Base-by-base conservation (phyloP, 2,888 invertebrate genomes). In the Atrina japonica region DNA sequence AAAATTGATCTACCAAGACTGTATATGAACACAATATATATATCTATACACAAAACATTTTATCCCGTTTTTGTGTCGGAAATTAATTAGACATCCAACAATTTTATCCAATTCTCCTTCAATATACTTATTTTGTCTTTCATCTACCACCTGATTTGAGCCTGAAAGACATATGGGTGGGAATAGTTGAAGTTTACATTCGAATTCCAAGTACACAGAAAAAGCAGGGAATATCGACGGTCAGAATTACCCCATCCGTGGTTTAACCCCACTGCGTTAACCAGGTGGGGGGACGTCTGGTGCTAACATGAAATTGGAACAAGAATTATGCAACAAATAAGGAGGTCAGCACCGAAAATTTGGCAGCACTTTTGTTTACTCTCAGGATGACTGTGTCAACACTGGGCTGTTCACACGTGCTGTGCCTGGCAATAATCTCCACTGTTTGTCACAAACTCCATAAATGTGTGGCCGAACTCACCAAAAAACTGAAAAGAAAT, bases 341-440 rank as follows among this genome's bases (percentile, higher is more conserved):
- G 40, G 40, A 7, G 23, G 21, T 25, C 18, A 61, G 49, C 49
- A 47, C 47, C 55, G 45, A 47, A 27, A 41, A 58, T 56, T 56
- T 60, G 52, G 55, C 61, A 68, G 68, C 68, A 65, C 65, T 53
- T 43, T 9, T 18, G n/a, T n/a, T 23, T 21, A 5, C 45, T 43
- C 27, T 50, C 35, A 35, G 60, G 52, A 43, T 11, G 25, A 30
- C 40, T 58, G 14, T 64, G 35, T 18, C 18, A 27, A 61, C 30
- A n/a, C 21, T 27, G 29, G 7, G 35, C 21, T 27, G 23, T 40
- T 69, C 64, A 69, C 50, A 55, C 96, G 96, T 97, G 97, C 95
- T 97, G 97, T 92, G 97, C 97, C 94, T 96, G 96, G 95, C 97
- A 97, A 94, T 96, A 97, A 94, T 97, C 97, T 94, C 96, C 96